Percentiles rank a stretch among this genome's conserved stretches.
Conservation (phyloP, 2,797 vertebrate species). For the Argya squamiceps region DNA sequence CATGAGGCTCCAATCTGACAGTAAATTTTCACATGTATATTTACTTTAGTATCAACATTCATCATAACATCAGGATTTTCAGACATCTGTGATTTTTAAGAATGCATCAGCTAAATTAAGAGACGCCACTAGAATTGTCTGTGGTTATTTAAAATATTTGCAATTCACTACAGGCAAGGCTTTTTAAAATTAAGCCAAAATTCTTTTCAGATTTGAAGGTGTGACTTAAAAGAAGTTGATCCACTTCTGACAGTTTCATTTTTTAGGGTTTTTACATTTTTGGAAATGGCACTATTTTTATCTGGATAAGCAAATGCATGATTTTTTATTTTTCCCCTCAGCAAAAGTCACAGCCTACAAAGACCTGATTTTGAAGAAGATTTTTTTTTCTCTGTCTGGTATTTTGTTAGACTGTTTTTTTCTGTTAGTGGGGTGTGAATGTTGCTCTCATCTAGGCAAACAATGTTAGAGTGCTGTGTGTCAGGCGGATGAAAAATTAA, state of each 20-base stretch:
- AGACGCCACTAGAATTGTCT: background rate
- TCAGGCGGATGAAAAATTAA: background rate
- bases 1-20: background rate
- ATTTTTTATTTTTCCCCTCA: background rate
- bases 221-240: background rate
- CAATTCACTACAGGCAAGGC: background rate
- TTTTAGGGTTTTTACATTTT: background rate
- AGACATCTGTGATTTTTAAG: background rate
- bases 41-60: background rate
- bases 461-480: background rate
- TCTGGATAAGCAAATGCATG: background rate
- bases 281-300: background rate
- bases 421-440: background rate
- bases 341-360: slow-evolving; percentile 3
- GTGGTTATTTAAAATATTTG: slow-evolving; percentile 10
- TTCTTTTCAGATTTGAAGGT: background rate
- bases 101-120: background rate
- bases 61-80: background rate
- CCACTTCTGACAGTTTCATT: background rate
- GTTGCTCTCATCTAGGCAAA: background rate
- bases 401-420: background rate
- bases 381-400: background rate
- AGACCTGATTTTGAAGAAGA: background rate
- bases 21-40: background rate
- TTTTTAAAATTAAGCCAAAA: background rate